These are phyloP conservation scores for Tetragnatha versicolor DNA, from an alignment of 1,140 invertebrate species.

Conservation along the genomic window DNA sequence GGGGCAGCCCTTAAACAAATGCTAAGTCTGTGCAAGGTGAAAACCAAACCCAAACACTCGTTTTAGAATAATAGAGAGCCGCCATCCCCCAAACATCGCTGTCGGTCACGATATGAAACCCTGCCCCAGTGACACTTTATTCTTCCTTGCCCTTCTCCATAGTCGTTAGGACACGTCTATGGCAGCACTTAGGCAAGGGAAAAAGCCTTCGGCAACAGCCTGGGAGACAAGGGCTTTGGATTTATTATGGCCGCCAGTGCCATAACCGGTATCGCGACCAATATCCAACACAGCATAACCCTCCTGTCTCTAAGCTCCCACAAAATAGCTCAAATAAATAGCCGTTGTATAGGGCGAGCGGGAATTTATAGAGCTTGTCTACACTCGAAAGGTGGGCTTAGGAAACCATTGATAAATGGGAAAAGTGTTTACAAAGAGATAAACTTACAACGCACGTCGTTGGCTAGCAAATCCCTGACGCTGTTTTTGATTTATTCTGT, in stretches of 20 bases:
- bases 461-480: conserved; percentile 27
- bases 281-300: conserved; percentile 34
- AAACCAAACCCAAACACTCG: no score
- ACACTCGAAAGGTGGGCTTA: conserved; percentile 46
- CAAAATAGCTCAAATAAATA: conserved; percentile 46
- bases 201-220: conserved; percentile 28
- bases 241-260: conserved; percentile 37
- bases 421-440: conserved; percentile 44
- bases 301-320: conserved; percentile 31
- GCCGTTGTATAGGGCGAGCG: not conserved
- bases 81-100: conserved; percentile 2
- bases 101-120: conserved; percentile 7
- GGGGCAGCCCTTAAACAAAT: no score
- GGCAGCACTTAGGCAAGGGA: conserved; percentile 1
- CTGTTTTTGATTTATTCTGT: conserved; percentile 27
- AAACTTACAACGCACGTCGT: conserved; percentile 29
- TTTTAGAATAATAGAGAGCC: no score
- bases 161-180: conserved; percentile 32
- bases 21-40: no score
- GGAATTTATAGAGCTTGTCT: conserved; percentile 46
- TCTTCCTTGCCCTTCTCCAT: not conserved
- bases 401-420: conserved; percentile 37
- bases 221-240: conserved; percentile 19
- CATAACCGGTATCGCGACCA: conserved; percentile 33
- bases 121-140: conserved; percentile 4